Conservation (phyloP, 2,113 vertebrate genomes). For the Podocnemis expansa region DNA sequence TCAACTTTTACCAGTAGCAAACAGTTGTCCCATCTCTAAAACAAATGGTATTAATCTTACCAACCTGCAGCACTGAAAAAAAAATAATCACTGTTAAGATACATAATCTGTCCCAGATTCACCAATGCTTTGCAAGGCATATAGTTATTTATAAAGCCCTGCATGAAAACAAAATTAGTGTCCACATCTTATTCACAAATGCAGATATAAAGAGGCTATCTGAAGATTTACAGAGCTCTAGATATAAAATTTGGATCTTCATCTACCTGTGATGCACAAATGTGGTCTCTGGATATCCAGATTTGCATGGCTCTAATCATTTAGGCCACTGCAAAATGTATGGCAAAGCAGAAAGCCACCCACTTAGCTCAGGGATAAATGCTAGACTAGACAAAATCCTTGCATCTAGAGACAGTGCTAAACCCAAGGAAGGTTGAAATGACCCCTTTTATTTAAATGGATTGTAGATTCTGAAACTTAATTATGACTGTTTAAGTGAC, state of each 20-base stretch:
- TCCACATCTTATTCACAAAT: too few species aligned
- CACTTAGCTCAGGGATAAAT: not conserved
- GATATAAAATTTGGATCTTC: too few species aligned
- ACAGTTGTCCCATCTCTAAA: conserved; percentile 33
- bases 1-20: conserved; percentile 57
- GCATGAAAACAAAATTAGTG: too few species aligned
- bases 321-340: not conserved
- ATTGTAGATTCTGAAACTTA: not conserved
- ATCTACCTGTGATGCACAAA: too few species aligned
- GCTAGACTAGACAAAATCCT: not conserved
- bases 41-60: conserved; percentile 36
- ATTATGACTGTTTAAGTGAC: conserved; percentile 13
- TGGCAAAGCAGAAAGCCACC: not conserved
- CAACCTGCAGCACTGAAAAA: conserved; percentile 17
- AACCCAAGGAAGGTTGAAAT: not conserved
- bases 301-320: too few species aligned
- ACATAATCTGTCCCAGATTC: not conserved
- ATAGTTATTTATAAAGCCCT: not conserved
- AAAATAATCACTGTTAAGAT: not conserved
- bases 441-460: not conserved
- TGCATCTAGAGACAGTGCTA: not conserved
- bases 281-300: too few species aligned
- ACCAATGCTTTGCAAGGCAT: not conserved
- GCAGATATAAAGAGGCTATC: too few species aligned
- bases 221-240: too few species aligned